A percentile compares a stretch with the other conserved stretches of the same genome.
These are phyloP conservation scores for Spatulosminthurus flaviceps DNA, from an alignment of 2,888 invertebrate genomes.

Conservation along the genomic window DNA sequence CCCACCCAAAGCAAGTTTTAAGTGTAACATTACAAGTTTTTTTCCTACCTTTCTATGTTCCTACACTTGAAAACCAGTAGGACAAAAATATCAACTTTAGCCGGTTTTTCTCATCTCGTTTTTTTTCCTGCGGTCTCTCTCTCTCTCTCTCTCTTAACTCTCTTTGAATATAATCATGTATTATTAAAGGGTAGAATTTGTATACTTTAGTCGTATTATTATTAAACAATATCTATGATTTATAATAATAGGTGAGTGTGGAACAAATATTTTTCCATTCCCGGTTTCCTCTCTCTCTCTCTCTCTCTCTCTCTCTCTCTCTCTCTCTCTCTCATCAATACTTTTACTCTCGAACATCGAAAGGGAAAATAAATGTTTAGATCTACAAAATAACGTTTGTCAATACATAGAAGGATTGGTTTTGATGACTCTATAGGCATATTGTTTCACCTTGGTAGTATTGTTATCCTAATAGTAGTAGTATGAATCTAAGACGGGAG, in stretches of 20 bases:
- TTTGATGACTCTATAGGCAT: background rate
- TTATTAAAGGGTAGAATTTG: background rate
- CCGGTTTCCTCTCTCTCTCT: background rate
- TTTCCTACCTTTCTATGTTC: too few species aligned
- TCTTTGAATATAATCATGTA: background rate
- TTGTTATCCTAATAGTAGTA: background rate
- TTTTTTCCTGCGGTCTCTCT: too few species aligned
- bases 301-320: too few species aligned
- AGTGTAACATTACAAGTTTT: slow-evolving; percentile 42
- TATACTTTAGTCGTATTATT: too few species aligned
- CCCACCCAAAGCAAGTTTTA: slow-evolving; percentile 38
- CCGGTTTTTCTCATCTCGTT: slow-evolving; percentile 34
- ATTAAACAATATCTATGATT: too few species aligned
- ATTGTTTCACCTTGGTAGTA: background rate
- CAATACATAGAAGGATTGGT: background rate
- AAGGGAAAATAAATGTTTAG: slow-evolving; percentile 1
- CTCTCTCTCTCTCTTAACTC: background rate
- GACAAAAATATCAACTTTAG: slow-evolving; percentile 34
- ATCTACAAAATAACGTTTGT: background rate
- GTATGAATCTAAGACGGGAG: background rate
- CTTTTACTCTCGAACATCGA: background rate
- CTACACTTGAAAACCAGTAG: slow-evolving; percentile 35
- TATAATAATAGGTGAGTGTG: background rate
- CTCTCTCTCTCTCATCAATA: too few species aligned
- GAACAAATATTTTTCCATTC: background rate